These are phyloP conservation scores for Colius striatus DNA, from an alignment of 2,113 vertebrate species.

Conservation along the genomic window DNA sequence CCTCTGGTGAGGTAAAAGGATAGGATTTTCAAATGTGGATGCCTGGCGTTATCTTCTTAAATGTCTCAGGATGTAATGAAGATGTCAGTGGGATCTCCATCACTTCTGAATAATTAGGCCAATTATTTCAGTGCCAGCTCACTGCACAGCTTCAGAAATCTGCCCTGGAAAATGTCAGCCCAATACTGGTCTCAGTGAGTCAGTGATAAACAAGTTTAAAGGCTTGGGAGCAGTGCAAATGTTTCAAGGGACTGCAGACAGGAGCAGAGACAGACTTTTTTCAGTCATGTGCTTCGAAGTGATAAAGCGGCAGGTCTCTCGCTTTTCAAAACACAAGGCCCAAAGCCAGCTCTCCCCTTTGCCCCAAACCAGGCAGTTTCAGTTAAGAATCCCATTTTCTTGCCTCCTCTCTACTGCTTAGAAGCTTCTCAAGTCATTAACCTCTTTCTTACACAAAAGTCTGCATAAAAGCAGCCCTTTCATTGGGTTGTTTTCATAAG, in stretches of 20 bases:
- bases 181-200: background rate
- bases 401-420: background rate
- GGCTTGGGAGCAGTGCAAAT: background rate
- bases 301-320: background rate
- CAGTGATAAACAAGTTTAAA: background rate
- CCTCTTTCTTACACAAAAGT: background rate
- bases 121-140: slow-evolving; percentile 41
- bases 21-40: background rate
- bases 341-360: background rate
- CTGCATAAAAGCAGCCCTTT: background rate
- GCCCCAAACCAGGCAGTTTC: background rate
- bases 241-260: background rate
- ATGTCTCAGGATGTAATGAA: background rate
- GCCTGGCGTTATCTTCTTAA: background rate
- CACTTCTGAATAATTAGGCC: slow-evolving; percentile 21
- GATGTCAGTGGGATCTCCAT: background rate
- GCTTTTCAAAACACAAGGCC: background rate
- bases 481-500: background rate
- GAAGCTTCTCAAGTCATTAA: background rate
- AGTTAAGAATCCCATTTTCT: background rate
- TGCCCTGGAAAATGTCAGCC: slow-evolving; percentile 29
- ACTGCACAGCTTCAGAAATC: slow-evolving; percentile 1
- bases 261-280: background rate
- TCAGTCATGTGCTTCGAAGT: background rate
- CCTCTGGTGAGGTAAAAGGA: background rate